Base-by-base conservation (phyloP, 2,113 vertebrate genomes). In the Jaculus jaculus region DNA sequence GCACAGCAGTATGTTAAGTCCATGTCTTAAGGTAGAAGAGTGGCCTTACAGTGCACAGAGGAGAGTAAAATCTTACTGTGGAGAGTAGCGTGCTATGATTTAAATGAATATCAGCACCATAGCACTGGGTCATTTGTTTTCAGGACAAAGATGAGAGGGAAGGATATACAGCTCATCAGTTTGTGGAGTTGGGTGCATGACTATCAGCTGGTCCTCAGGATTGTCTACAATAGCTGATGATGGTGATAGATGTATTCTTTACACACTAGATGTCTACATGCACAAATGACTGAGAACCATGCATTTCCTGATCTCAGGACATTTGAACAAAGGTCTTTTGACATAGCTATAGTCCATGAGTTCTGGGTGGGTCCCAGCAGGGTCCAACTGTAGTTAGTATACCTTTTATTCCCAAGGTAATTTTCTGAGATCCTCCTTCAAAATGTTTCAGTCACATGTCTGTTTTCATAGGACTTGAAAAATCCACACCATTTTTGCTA, bases 391-490 rank as follows among this genome's bases (percentile, higher is more conserved):
- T 99, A 99, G 0, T 99, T 99, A 3, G 99, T 99, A 97, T 99
- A 75, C 99, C 99, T 99, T 99, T 99, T 87, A 99, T 99, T 89
- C 99, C 99, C 96, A 99, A 96, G 82, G 99, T 97, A 95, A 99
- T 99, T 98, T 99, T 99, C 98, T 99, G 89, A 99, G 98, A 84
- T 99, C 99, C 84, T 99, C 97, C 97, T 99, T 99, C 97, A 99
- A 98, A 95, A 99, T 99, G 99, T 99, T 97, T 99, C 99, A 98
- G 99, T 99, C 95, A 99, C 99, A 66, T 99, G 99, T 98, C 99
- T 97, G 71, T 99, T 99, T 98, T 99, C 99, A 84, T 99, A 99
- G 95, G 99, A 99, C 97, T 99, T 99, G 98, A 99, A 99, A 98
- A 99, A 99, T 96, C 99, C 98, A 93, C 99, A 99, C 93, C 99